Percentiles rank a stretch among this genome's conserved stretches.
Conservation (phyloP, 2,888 invertebrate species). For the Notocelia uddmanniana region DNA sequence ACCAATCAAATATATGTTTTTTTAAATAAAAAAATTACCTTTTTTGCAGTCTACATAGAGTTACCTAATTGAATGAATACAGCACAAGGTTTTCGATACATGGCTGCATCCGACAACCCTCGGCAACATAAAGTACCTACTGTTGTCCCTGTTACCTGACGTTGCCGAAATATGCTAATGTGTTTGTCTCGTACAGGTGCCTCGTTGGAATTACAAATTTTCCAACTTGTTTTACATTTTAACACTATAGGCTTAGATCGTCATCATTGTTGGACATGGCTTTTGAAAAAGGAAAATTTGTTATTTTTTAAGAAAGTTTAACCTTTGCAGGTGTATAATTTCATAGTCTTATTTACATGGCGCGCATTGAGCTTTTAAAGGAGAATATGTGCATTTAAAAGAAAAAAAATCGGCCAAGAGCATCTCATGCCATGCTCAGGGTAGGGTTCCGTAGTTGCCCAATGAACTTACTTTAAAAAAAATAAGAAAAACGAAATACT, state of each 20-base stretch:
- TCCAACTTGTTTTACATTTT: constrained; percentile 41
- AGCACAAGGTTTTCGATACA: background rate
- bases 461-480: too few relatives aligned
- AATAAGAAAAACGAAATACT: too few relatives aligned
- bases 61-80: too few relatives aligned
- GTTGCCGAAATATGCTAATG: constrained; percentile 42
- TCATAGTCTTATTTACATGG: background rate
- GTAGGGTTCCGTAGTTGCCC: too few relatives aligned
- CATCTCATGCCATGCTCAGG: too few relatives aligned
- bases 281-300: constrained; percentile 6
- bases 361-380: background rate
- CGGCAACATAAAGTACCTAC: background rate
- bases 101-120: too few relatives aligned
- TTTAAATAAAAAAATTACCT: too few relatives aligned
- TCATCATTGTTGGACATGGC: constrained; percentile 8
- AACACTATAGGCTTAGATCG: constrained; percentile 26
- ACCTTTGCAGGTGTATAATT: background rate
- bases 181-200: constrained; percentile 33
- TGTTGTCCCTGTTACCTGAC: constrained; percentile 24
- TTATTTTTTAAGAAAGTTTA: constrained; percentile 9
- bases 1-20: too few relatives aligned
- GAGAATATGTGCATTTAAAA: background rate
- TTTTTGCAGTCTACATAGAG: too few relatives aligned
- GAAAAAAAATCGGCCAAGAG: too few relatives aligned
- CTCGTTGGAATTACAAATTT: constrained; percentile 44